Evolutionary conservation across 2,888 invertebrate genomes (phyloP).

Genomic region (Tridacna gigas): DNA sequence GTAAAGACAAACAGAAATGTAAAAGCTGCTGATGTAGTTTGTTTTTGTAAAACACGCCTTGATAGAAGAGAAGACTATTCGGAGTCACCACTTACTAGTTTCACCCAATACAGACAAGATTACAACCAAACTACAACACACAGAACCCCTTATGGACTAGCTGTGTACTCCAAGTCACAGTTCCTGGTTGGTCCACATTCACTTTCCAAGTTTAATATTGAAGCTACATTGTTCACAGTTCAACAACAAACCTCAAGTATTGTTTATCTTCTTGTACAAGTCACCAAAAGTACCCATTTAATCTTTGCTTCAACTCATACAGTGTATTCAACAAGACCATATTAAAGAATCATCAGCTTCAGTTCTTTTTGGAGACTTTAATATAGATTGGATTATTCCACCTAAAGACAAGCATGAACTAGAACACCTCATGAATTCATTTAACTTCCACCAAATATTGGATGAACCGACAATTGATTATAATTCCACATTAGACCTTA

Average conservation of each 20-base stretch:
- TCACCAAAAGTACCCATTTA: slow-evolving; percentile 33
- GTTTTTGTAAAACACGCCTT: slow-evolving; percentile 41
- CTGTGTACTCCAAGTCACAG: slow-evolving; percentile 29
- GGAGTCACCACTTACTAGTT: slow-evolving; percentile 13
- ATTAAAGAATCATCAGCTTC: slow-evolving; percentile 16
- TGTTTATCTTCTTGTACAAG: slow-evolving; percentile 38
- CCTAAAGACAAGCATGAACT: slow-evolving; percentile 9
- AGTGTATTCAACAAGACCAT: slow-evolving; percentile 17
- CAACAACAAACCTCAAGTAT: neutral
- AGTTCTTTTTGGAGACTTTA: slow-evolving; percentile 42
- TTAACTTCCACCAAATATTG: slow-evolving; percentile 27
- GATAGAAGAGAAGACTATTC: slow-evolving; percentile 5
- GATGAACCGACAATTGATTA: slow-evolving; percentile 38
- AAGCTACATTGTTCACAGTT: slow-evolving; percentile 28
- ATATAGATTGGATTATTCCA: slow-evolving; percentile 31
- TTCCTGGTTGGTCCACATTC: slow-evolving; percentile 27
- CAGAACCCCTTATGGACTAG: slow-evolving; percentile 37
- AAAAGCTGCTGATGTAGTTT: slow-evolving; percentile 21
- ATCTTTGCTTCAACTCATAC: slow-evolving; percentile 17
- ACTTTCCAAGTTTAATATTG: slow-evolving; percentile 10
- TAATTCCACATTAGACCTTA: slow-evolving; percentile 39
- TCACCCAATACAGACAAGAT: slow-evolving; percentile 31
- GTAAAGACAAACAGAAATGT: slow-evolving; percentile 27
- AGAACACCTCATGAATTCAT: slow-evolving; percentile 11
- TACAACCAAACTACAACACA: slow-evolving; percentile 17